These are phyloP conservation scores for Pseudococcus longispinus DNA, from an alignment of 2,888 invertebrate species.

Conservation along the genomic window DNA sequence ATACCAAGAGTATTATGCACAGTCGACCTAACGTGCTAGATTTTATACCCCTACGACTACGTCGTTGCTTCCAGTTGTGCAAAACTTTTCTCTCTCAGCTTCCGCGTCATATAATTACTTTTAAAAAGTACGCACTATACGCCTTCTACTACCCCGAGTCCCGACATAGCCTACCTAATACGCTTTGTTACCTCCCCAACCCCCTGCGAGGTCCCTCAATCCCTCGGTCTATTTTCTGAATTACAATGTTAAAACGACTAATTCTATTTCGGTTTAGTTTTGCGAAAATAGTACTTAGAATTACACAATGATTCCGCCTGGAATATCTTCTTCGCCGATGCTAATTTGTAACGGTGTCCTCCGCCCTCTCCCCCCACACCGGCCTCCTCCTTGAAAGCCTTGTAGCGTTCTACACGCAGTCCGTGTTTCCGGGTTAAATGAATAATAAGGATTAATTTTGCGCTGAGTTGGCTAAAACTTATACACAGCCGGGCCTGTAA, in stretches of 20 bases:
- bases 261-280: constrained; percentile 46
- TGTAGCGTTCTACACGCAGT: neutral
- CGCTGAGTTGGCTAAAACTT: constrained; percentile 37
- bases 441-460: constrained; percentile 45
- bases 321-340: constrained; percentile 18
- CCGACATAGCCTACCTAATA: neutral
- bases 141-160: neutral
- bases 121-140: constrained; percentile 30
- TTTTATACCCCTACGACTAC: neutral
- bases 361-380: no score
- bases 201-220: neutral
- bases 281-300: constrained; percentile 35
- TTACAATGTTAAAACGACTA: constrained; percentile 35
- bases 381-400: neutral
- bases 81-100: constrained; percentile 29
- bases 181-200: constrained; percentile 13
- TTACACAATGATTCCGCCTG: constrained; percentile 25
- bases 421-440: constrained; percentile 38
- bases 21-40: constrained; percentile 28
- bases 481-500: neutral
- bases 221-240: neutral
- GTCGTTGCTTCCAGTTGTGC: neutral
- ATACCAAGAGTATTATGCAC: neutral
- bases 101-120: constrained; percentile 45
- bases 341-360: neutral